Conservation (phyloP, 2,888 invertebrate genomes). For the Aporophyla nigra region DNA sequence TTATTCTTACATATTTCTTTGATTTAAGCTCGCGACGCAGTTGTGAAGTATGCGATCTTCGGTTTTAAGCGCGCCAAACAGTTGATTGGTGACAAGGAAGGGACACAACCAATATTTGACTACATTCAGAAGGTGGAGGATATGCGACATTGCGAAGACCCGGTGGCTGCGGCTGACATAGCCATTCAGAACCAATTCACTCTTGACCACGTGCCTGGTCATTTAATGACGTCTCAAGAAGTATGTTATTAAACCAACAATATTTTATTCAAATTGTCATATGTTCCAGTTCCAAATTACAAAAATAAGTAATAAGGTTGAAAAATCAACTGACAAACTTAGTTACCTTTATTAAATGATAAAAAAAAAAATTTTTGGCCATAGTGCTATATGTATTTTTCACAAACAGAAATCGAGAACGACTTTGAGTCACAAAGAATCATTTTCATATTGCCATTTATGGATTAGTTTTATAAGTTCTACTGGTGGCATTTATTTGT, state of each 20-base stretch:
- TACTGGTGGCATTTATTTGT: neutral
- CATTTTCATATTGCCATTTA: neutral
- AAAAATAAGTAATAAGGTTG: neutral
- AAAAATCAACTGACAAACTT: neutral
- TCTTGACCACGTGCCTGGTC: constrained; percentile 93
- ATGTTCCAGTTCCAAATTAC: too few relatives aligned
- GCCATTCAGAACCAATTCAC: constrained; percentile 89
- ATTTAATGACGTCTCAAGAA: constrained; percentile 91
- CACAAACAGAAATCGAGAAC: neutral
- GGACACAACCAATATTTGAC: constrained; percentile 82
- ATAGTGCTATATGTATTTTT: neutral
- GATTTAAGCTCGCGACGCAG: constrained; percentile 81
- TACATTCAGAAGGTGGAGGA: constrained; percentile 88
- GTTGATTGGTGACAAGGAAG: constrained; percentile 80
- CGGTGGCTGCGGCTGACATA: constrained; percentile 87
- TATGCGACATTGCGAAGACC: constrained; percentile 89
- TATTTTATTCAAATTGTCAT: too few relatives aligned
- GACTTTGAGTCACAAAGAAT: neutral
- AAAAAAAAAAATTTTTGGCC: neutral
- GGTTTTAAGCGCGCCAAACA: constrained; percentile 89
- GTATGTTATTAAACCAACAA: constrained; percentile 80
- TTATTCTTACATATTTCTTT: constrained; percentile 7
- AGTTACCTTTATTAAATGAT: neutral
- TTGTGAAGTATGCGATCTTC: constrained; percentile 89
- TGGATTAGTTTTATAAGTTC: neutral